Base-by-base conservation (phyloP, 2,797 vertebrate species). In the Podarcis siculus region DNA sequence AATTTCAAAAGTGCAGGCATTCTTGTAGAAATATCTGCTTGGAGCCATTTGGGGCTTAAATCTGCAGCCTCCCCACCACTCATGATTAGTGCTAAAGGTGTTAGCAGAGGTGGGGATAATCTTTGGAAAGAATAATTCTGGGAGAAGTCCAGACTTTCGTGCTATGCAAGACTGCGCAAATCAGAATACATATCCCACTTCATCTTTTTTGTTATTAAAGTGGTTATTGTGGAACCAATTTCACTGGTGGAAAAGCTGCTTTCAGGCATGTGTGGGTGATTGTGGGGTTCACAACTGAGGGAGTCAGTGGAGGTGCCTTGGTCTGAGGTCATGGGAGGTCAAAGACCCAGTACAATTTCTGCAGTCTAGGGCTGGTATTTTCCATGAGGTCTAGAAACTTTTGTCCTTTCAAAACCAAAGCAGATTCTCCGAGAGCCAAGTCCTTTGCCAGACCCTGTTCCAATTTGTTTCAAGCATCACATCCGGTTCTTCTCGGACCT, bases 1-100 rank as follows among this genome's bases (percentile, higher is more conserved):
- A 72, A 85, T 87, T 93, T 87, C 84, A 85, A 90, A 94, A 6
- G 86, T 80, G 61, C 8, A 4, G 12, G n/a, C 27, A 17, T 76
- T 45, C 8, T 84, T 66, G 3, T 64, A 82, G 55, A 9, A 8
- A 23, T 67, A 39, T 61, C 55, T 82, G 37, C 30, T 25, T 23
- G 30, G 19, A 58, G 69, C 79, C 21, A n/a, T 7, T 5, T 15
- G 8, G 5, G 30, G 42, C 25, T 58, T 4, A 27, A 6, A 39
- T 66, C 23, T 27, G 35, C 6, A 39, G 81, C 2, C 17, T 21
- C 13, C 15, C 32, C 10, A 45, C 19, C 19, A 49, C 19, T 21
- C 9, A 5, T 23, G n/a, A n/a, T 23, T 17, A 72, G 30, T 49
- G 27, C 58, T 45, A 6, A 21, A 25, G 35, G 5, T 61, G 35